A percentile compares a stretch with the other conserved stretches of the same genome.
Evolutionary conservation across 23 tunicate species (phyloP).

Genomic region (Ascidia mentula): DNA sequence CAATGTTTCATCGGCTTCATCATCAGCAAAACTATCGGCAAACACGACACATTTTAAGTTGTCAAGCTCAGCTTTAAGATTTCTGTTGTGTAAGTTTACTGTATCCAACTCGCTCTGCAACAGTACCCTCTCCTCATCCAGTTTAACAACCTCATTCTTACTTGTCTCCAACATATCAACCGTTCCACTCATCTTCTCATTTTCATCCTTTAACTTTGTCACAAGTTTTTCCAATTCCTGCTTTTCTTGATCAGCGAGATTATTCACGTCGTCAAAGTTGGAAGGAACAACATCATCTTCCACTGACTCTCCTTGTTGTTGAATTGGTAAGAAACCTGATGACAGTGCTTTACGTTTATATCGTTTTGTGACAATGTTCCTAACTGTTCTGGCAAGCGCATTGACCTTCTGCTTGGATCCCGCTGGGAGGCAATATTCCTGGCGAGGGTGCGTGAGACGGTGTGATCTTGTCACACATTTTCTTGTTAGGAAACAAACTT

Average conservation of each 20-base stretch:
- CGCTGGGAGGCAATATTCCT: conserved; percentile 81
- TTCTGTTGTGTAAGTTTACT: conserved; percentile 45
- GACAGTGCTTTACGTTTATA: conserved; percentile 70
- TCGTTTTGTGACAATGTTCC: conserved; percentile 85
- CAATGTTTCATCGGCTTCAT: not conserved
- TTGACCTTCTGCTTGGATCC: conserved; percentile 65
- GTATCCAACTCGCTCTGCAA: conserved; percentile 51
- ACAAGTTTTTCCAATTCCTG: conserved; percentile 50
- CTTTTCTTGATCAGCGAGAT: conserved; percentile 74
- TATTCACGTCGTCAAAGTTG: conserved; percentile 35
- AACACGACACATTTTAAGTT: conserved; percentile 68
- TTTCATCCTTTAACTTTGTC: conserved; percentile 68
- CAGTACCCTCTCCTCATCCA: conserved; percentile 23
- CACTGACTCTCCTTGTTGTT: conserved; percentile 3
- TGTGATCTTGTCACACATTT: conserved; percentile 35
- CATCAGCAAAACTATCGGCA: conserved; percentile 38
- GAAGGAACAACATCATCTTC: conserved; percentile 10
- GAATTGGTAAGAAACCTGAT: conserved; percentile 55
- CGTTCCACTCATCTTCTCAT: conserved; percentile 48
- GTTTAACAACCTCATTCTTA: conserved; percentile 12
- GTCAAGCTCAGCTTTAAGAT: conserved; percentile 54
- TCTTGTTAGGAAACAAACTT: conserved; percentile 66
- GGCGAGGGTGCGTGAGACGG: conserved; percentile 73
- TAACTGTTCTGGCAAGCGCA: conserved; percentile 68
- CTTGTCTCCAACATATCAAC: conserved; percentile 46